A percentile compares a stretch with the other conserved stretches of the same genome.
Evolutionary conservation across 2,113 vertebrate species (phyloP).

Genomic region (Triplophysa dalaica): DNA sequence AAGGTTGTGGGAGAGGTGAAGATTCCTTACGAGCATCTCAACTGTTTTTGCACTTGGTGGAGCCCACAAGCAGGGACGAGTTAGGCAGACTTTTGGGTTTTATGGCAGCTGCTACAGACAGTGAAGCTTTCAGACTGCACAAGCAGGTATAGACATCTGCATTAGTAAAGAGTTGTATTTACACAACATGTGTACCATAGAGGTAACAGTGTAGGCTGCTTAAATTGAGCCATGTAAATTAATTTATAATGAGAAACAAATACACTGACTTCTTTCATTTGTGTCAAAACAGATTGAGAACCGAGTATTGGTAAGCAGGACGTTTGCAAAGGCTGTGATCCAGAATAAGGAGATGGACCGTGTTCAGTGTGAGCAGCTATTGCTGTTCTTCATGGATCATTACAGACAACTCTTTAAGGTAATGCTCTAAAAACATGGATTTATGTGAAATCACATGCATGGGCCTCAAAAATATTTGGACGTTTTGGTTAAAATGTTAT

Average conservation of each 20-base stretch:
- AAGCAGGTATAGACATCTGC: constrained; percentile 71
- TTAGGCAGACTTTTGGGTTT: constrained; percentile 76
- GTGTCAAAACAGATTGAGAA: constrained; percentile 75
- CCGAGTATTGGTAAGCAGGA: constrained; percentile 73
- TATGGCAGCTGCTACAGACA: constrained; percentile 67
- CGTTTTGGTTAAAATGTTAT: background rate
- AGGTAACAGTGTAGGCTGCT: no score
- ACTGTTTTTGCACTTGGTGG: constrained; percentile 77
- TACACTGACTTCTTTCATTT: background rate
- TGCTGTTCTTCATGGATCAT: constrained; percentile 80
- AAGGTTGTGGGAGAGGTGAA: constrained; percentile 72
- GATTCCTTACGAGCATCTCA: constrained; percentile 78
- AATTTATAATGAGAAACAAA: no score
- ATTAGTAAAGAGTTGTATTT: background rate
- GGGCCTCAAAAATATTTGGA: no score
- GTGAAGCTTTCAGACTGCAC: constrained; percentile 74
- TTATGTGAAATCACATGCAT: no score
- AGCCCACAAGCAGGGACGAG: constrained; percentile 73
- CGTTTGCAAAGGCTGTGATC: constrained; percentile 78
- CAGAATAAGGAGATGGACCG: constrained; percentile 74
- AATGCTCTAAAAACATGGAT: background rate
- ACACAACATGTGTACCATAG: background rate
- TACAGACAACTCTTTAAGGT: constrained; percentile 80
- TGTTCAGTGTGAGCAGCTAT: constrained; percentile 71
- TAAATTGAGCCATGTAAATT: no score